These are phyloP conservation scores for Andrena trimmerana DNA, from an alignment of 2,888 invertebrate genomes.

Conservation along the genomic window DNA sequence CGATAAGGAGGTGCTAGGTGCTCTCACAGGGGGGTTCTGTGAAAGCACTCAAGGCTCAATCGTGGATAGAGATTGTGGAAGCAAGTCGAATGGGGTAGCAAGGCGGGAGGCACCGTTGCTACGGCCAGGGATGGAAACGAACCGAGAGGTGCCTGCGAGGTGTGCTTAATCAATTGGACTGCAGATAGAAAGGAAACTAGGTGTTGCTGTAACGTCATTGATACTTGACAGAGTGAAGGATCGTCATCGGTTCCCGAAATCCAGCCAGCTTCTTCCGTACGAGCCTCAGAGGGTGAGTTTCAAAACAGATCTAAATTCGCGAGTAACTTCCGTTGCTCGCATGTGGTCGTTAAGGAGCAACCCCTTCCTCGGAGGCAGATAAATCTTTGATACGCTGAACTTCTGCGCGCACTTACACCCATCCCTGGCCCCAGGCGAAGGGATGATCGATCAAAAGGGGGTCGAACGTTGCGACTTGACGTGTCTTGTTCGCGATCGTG, in stretches of 20 bases:
- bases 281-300: neutral
- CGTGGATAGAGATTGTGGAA: conserved; percentile 47
- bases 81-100: neutral
- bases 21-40: conserved; percentile 24
- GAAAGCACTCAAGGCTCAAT: conserved; percentile 58
- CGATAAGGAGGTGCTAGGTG: conserved; percentile 46
- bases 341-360: neutral
- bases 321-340: neutral
- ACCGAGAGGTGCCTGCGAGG: conserved; percentile 21
- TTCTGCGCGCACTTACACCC: conserved; percentile 1
- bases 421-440: conserved; percentile 11
- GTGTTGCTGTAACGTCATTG: neutral
- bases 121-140: conserved; percentile 20
- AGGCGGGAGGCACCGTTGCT: conserved; percentile 13
- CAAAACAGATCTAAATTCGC: conserved; percentile 2
- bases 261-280: neutral
- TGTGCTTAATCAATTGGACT: conserved; percentile 17
- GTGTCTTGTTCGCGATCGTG: conserved; percentile 47
- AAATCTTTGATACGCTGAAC: conserved; percentile 9
- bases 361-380: neutral
- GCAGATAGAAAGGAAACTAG: conserved; percentile 1
- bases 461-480: conserved; percentile 47
- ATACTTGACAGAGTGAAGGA: too few species aligned
- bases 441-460: conserved; percentile 63
- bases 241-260: neutral